phyloP scores from a whole-genome alignment of 2,888 invertebrate species.

The Caenorhabditis sp. region DNA sequence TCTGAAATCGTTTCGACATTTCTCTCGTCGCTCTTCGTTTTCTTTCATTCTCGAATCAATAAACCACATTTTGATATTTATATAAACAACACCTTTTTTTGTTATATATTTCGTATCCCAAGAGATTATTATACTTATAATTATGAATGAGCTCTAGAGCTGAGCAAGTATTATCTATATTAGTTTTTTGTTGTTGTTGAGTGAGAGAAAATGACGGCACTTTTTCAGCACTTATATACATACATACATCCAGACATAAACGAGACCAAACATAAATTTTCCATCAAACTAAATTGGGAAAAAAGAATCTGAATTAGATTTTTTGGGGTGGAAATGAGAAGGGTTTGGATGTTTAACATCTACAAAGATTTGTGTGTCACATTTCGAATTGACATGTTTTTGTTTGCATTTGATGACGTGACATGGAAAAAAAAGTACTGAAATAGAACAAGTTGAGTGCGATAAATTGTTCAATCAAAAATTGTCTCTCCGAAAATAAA shows the following conservation, averaged over 20 bases:
- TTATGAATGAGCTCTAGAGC: not conserved
- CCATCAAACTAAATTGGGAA: not conserved
- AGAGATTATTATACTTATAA: not conserved
- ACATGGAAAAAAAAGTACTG: too few species aligned
- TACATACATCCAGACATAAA: not conserved
- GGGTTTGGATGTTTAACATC: not conserved
- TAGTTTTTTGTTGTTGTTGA: too few species aligned
- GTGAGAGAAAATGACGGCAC: too few species aligned
- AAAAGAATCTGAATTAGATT: not conserved
- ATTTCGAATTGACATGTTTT: too few species aligned
- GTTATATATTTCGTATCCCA: too few species aligned
- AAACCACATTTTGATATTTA: not conserved
- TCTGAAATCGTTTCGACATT: constrained; percentile 31
- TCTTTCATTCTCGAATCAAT: not conserved
- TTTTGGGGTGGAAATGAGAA: not conserved
- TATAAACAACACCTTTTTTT: not conserved
- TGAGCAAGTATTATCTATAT: not conserved
- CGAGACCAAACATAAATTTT: not conserved
- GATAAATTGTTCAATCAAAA: too few species aligned
- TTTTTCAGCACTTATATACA: too few species aligned
- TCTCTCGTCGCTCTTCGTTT: not conserved
- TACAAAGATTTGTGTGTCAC: too few species aligned
- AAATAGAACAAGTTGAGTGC: too few species aligned
- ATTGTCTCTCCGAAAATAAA: too few species aligned
- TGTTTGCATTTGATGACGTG: too few species aligned